Base-by-base conservation (phyloP, 2,888 invertebrate genomes). In the Masnerella sp. region DNA sequence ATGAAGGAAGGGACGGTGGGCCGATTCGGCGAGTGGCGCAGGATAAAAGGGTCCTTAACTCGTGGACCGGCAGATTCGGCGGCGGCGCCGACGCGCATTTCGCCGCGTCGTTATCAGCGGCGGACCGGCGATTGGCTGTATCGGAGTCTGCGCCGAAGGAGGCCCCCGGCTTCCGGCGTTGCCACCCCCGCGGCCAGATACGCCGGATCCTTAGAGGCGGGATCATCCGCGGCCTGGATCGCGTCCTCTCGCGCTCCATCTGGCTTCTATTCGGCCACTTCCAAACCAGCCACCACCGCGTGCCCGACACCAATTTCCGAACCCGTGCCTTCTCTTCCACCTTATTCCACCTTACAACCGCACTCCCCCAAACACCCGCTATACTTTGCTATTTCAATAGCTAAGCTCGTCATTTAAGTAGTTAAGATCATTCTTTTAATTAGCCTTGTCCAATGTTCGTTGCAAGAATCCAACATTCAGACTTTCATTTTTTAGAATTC, bases 51-150 rank as follows among this genome's bases (percentile, higher is more conserved):
- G 74, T 76, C 77, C 81, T 81, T 81, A 80, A 78, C 82, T 83
- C 84, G 85, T 84, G 85, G 83, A 84, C 84, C 84, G 83, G 78
- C 64, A 62, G 69, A 69, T 68, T 72, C 78, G 77, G 80, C 77
- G 82, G 82, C 81, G 81, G 80, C 81, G 83, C 80, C 83, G 82
- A 83, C 84, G 82, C 82, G 83, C 83, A 84, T 85, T 85, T 84
- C 85, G 84, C 81, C 84, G 82, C 82, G 84, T 80, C 82, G 84
- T 87, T 87, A 86, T 86, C 86, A 86, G 83, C 85, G 82, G 82
- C 85, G 84, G 82, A 83, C 83, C 86, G 85, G 81, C 86, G 86
- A 87, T 86, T 86, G 87, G 87, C 85, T 85, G 86, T 83, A 86
- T 84, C 84, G 85, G 87, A 87, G 87, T 82, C 86, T 86, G 87